Conservation (phyloP, 2,888 invertebrate genomes). For the Habrosyne pyritoides region DNA sequence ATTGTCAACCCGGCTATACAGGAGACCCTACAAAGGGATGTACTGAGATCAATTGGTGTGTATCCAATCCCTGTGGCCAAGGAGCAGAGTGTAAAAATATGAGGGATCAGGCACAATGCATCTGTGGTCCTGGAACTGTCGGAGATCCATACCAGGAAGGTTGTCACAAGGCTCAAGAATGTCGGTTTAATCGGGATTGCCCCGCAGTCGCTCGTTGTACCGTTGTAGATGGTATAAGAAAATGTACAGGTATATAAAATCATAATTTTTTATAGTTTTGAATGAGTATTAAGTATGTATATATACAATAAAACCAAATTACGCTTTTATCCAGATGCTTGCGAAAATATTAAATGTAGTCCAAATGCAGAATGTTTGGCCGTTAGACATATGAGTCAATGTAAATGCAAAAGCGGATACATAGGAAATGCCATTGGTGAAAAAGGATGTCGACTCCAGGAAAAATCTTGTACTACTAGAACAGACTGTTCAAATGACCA, state of each 20-base stretch:
- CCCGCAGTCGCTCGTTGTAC: constrained; percentile 91
- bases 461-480: constrained; percentile 88
- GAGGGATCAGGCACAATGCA: constrained; percentile 91
- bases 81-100: constrained; percentile 92
- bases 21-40: constrained; percentile 90
- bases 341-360: constrained; percentile 90
- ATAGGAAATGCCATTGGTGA: constrained; percentile 89
- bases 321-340: constrained; percentile 84
- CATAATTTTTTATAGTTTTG: background rate
- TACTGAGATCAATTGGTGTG: constrained; percentile 90
- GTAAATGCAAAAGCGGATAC: constrained; percentile 91
- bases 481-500: constrained; percentile 90
- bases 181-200: constrained; percentile 90
- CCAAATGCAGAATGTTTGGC: constrained; percentile 93
- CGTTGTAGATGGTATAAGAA: constrained; percentile 87
- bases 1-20: constrained; percentile 94
- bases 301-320: constrained; percentile 7
- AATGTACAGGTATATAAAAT: constrained; percentile 86
- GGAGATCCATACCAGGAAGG: constrained; percentile 94
- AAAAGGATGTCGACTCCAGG: constrained; percentile 89
- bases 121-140: constrained; percentile 90
- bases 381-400: constrained; percentile 89
- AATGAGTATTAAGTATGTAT: constrained; percentile 2
- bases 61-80: constrained; percentile 90
- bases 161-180: constrained; percentile 92